These are phyloP conservation scores for Heliornis fulica DNA, from an alignment of 2,113 vertebrate species.

Conservation along the genomic window DNA sequence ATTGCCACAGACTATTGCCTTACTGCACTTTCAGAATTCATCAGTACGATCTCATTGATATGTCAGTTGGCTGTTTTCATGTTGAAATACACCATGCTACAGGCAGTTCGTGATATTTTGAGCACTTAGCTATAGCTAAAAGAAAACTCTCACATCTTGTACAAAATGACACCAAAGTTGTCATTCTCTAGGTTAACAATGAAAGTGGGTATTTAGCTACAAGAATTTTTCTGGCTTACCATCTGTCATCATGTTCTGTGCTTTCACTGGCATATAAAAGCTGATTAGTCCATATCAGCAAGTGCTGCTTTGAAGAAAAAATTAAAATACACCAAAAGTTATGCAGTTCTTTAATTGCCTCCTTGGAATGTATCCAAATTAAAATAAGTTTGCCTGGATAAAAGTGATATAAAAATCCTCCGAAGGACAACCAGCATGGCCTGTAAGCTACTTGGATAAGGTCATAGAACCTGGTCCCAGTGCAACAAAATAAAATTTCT, in stretches of 20 bases:
- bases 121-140: neutral
- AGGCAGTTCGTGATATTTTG: neutral
- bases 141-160: neutral
- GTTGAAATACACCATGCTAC: neutral
- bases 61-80: neutral
- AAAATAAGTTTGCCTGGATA: neutral
- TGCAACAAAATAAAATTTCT: neutral
- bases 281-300: constrained; percentile 47
- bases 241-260: constrained; percentile 47
- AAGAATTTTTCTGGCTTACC: constrained; percentile 38
- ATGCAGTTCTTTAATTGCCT: constrained; percentile 20
- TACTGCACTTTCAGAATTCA: neutral
- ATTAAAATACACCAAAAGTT: constrained; percentile 44
- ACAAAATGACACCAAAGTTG: constrained; percentile 17
- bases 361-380: constrained; percentile 17
- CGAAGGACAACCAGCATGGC: neutral
- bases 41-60: neutral
- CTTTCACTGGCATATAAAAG: constrained; percentile 40
- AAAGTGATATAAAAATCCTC: neutral
- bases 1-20: neutral
- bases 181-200: constrained; percentile 17
- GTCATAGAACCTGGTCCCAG: neutral
- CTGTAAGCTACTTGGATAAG: neutral
- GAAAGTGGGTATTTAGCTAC: constrained; percentile 23
- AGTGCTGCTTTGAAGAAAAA: constrained; percentile 28